phyloP scores from a whole-genome alignment of 2,113 vertebrate genomes.

The Verasper variegatus region DNA sequence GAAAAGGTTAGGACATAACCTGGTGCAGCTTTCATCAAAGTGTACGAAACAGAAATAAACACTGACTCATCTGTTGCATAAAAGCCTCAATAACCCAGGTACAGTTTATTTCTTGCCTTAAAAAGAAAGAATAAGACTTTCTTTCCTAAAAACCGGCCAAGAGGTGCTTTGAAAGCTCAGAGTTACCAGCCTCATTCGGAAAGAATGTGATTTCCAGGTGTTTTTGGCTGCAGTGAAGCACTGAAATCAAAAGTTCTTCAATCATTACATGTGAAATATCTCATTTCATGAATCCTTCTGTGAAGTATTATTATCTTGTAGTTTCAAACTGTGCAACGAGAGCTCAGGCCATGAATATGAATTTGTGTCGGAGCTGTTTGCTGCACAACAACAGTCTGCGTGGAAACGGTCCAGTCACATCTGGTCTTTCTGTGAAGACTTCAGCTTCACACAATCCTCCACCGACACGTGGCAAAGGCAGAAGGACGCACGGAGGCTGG shows the following conservation, averaged over 20 bases:
- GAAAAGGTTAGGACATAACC: constrained; percentile 36
- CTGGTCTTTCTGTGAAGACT: constrained; percentile 76
- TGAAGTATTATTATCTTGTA: background rate
- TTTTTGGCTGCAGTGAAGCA: constrained; percentile 1
- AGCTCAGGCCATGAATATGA: background rate
- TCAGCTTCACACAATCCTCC: constrained; percentile 55
- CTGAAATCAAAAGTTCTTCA: background rate
- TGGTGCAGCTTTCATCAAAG: constrained; percentile 22
- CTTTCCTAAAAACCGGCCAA: constrained; percentile 2
- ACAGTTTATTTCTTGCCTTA: constrained; percentile 13
- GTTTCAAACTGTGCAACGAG: background rate
- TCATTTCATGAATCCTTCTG: background rate
- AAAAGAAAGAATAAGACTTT: constrained; percentile 4
- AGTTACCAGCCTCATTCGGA: constrained; percentile 5
- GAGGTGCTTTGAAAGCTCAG: background rate
- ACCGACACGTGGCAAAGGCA: constrained; percentile 83
- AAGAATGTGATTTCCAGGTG: background rate
- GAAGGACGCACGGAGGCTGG: constrained; percentile 18
- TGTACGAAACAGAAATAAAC: constrained; percentile 22
- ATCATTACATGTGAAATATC: background rate
- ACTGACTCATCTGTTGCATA: constrained; percentile 38
- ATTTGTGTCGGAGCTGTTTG: constrained; percentile 57
- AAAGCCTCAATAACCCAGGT: constrained; percentile 18
- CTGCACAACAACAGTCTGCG: constrained; percentile 25
- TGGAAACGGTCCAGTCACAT: constrained; percentile 78